Evolutionary conservation across 2,113 vertebrate species (phyloP).

Genomic region (Etia nguti): DNA sequence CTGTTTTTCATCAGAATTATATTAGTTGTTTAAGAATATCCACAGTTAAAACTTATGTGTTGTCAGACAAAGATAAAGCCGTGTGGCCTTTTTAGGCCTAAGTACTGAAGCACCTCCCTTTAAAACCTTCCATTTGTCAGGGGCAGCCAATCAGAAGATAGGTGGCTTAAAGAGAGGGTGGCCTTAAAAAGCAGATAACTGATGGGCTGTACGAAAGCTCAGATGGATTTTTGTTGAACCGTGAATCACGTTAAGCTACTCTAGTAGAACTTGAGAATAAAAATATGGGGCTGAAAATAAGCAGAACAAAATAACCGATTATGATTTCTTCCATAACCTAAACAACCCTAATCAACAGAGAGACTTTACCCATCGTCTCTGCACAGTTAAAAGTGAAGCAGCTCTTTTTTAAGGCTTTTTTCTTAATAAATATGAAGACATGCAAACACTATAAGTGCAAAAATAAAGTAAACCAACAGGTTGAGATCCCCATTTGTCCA

Average conservation of each 20-base stretch:
- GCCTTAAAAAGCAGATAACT: neutral
- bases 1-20: rapidly evolving
- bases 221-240: neutral
- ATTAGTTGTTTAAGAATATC: neutral
- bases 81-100: too few relatives aligned
- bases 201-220: neutral
- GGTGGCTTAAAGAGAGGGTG: neutral
- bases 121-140: neutral
- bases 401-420: neutral
- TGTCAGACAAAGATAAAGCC: too few relatives aligned
- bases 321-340: neutral
- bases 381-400: neutral
- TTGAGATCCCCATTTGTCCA: neutral
- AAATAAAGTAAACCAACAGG: neutral
- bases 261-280: neutral
- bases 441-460: neutral
- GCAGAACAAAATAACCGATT: neutral
- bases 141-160: neutral
- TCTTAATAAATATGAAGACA: rapidly evolving
- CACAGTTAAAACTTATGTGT: neutral
- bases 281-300: neutral
- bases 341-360: neutral
- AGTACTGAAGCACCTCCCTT: neutral
- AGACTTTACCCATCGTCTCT: neutral
- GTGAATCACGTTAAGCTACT: rapidly evolving